Base-by-base conservation (phyloP, 2,888 invertebrate species). In the Antheraea yamamai region DNA sequence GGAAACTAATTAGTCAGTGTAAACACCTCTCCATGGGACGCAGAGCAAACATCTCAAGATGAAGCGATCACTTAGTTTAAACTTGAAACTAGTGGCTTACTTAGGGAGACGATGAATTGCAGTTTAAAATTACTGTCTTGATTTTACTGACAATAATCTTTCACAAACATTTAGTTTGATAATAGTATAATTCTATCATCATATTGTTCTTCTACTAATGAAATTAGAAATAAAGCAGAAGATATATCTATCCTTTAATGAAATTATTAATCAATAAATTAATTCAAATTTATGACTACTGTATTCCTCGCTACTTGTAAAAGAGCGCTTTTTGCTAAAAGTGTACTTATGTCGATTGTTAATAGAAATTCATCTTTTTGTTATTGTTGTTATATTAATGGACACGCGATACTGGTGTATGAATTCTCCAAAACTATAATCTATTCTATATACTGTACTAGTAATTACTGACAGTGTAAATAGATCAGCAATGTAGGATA, bases 1-100 rank as follows among this genome's bases (percentile, higher is more conserved):
- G 64, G 26, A 66, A 66, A 66, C 64, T 66, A 66, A 66, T 66
- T 66, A 66, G 30, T 16, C 64, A 66, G 64, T 66, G 64, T 66
- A 73, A 73, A 73, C 73, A 73, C 18, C 55, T 58, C 55, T 52
- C 30, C 35, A 8, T 73, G 76, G 76, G 77, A 78, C 79, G 76
- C 77, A 52, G 61, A 51, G 75, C 72, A 78, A 82, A 82, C 79
- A 78, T 80, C 77, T 81, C 77, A 74, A 80, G 81, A 82, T 82
- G 77, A 82, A 81, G 81, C 79, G 80, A 82, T 82, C 80, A 81
- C 55, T 73, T 66, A 66, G 64, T 30, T 66, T 66, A 66, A 66
- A 66, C 30, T 66, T 66, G 64, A 66, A 66, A 16, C 64, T 66
- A 66, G 64, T 66, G 64, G 16, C 64, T 66, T 66, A 66, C 26